phyloP scores from a whole-genome alignment of 1,140 invertebrate species.

The Zaprionus vittiger region DNA sequence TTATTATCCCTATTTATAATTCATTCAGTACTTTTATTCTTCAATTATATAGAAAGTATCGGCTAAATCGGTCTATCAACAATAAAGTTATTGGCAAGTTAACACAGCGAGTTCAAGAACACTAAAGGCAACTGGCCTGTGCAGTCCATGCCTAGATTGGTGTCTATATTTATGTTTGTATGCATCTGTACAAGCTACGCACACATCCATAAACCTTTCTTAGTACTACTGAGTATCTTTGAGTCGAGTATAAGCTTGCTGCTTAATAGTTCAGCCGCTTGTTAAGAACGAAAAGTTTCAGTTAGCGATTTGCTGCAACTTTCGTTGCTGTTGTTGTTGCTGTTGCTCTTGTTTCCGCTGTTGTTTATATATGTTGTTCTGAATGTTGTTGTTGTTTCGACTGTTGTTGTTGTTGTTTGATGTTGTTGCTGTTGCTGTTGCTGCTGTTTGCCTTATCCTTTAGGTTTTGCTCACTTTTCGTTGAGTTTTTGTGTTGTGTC shows the following conservation, averaged over 20 bases:
- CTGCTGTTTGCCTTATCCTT: conserved; percentile 40
- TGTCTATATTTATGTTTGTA: neutral
- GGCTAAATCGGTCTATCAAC: neutral
- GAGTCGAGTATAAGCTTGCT: neutral
- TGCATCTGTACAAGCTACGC: too few relatives aligned
- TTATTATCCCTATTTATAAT: neutral
- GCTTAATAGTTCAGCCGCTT: neutral
- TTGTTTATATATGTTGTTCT: conserved; percentile 12
- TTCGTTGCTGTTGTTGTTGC: conserved; percentile 18
- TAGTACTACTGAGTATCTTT: neutral
- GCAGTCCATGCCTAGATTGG: too few relatives aligned
- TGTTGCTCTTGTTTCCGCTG: neutral
- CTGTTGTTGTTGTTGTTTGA: conserved; percentile 3
- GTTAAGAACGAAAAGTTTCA: conserved; percentile 54
- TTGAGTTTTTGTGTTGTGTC: conserved; percentile 74
- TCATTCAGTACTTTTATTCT: neutral
- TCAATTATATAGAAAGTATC: neutral
- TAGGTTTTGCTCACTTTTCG: conserved; percentile 28
- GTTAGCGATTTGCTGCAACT: conserved; percentile 55
- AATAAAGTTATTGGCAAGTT: neutral
- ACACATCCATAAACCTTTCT: too few relatives aligned
- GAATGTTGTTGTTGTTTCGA: neutral
- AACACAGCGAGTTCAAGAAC: neutral
- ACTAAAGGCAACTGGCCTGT: neutral
- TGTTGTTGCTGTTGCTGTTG: conserved; percentile 25